phyloP scores from a whole-genome alignment of 2,113 vertebrate species.

The Platichthys flesus region DNA sequence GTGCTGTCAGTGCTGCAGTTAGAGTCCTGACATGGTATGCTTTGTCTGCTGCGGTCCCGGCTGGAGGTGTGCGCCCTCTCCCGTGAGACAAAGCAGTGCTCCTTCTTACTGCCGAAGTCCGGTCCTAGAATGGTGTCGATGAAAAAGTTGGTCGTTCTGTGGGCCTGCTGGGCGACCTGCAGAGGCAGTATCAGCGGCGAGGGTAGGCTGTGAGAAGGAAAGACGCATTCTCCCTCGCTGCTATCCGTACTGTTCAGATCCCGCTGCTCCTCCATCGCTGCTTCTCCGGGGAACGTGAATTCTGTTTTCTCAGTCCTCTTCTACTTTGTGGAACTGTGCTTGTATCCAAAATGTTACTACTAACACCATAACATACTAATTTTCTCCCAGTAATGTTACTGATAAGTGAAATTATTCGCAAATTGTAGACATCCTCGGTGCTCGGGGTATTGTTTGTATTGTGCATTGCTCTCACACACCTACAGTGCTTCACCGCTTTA shows the following conservation, averaged over 20 bases:
- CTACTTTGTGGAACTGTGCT: conserved; percentile 47
- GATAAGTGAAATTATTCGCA: conserved; percentile 21
- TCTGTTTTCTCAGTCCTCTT: conserved; percentile 59
- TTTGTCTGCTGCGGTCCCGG: conserved; percentile 80
- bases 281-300: conserved; percentile 54
- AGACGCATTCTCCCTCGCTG: conserved; percentile 84
- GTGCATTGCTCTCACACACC: conserved; percentile 70
- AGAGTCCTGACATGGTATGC: conserved; percentile 80
- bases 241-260: conserved; percentile 73
- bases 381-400: conserved; percentile 23
- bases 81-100: conserved; percentile 75
- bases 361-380: conserved; percentile 43
- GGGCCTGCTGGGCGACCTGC: conserved; percentile 82
- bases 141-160: conserved; percentile 93
- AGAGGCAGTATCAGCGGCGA: conserved; percentile 78
- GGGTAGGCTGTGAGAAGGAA: conserved; percentile 78
- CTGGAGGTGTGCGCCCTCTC: conserved; percentile 80
- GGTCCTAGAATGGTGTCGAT: conserved; percentile 92
- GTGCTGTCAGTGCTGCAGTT: conserved; percentile 85
- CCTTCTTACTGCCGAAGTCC: conserved; percentile 90
- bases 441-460: conserved; percentile 63
- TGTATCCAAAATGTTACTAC: conserved; percentile 46
- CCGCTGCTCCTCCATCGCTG: conserved; percentile 82
- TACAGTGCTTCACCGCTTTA: conserved; percentile 73
- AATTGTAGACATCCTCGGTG: conserved; percentile 59